Evolutionary conservation across 2,888 invertebrate species (phyloP), one percentile per base, ranked within the genome.

Genomic region (Cheilosia soror): DNA sequence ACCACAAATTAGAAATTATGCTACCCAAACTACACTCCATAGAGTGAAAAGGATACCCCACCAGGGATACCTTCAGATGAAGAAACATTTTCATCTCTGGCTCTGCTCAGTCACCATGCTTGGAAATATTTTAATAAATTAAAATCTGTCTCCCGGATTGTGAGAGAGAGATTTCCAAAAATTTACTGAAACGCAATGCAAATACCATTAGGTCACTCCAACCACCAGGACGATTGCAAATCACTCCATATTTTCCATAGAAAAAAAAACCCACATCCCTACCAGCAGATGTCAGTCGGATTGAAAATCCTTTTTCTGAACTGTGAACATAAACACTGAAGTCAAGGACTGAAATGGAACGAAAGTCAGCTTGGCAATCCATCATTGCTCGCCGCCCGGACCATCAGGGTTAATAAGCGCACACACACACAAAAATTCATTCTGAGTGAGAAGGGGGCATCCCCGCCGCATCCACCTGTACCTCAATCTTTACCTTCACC

Each of bases 121-220:
- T 33, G 25, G 87, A 60, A 87, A 88, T 88, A 88, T 88, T 88
- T 88, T 88, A 88, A 88, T 88, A 87, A 88, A 88, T 88, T 88
- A 88, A 88, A 88, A 88, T 88, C 88, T 88, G 88, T 88, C 88
- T 87, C 88, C 79, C 42, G 68, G 40, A 69, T 77, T 69, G 25
- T 31, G 55, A 27, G 73, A 75, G 55, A 27, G 73, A 75, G 77
- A 63, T 58, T 63, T 69, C 63, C 71, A 66, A 40, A 77, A 78
- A 47, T 73, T 27, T 72, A 58, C 49, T 51, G 44, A 75, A 20
- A 86, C 76, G 80, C 87, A 79, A 83, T 83, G 87, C 80, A 88
- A 88, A 88, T 87, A 88, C 87, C 88, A 88, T 88, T 87, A 88
- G 87, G 84, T 84, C 76, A 65, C 58, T 57, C 57, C 40, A 37